phyloP scores from a whole-genome alignment of 1,140 invertebrate genomes.

The Wiebesia pumilae region DNA sequence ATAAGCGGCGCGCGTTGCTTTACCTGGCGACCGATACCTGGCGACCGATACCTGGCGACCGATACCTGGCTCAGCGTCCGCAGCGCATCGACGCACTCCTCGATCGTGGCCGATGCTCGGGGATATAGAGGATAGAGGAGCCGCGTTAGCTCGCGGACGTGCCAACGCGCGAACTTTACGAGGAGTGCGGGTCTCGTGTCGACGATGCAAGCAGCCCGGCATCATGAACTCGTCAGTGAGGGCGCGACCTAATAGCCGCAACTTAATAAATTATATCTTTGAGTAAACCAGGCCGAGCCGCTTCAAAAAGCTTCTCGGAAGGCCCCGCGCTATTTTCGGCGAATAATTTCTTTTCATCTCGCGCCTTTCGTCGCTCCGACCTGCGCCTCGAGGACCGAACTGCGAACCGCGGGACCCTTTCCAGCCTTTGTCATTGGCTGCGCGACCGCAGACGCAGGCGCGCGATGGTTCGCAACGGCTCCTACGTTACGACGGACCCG shows the following conservation, averaged over 20 bases:
- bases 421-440: slow-evolving; percentile 58
- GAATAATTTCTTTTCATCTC: slow-evolving; percentile 68
- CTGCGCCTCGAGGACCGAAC: background rate
- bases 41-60: too few species aligned
- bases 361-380: slow-evolving; percentile 40
- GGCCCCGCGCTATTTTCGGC: slow-evolving; percentile 65
- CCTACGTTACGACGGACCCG: slow-evolving; percentile 33
- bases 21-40: too few species aligned
- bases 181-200: background rate
- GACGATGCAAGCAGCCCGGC: slow-evolving; percentile 27
- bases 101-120: too few species aligned
- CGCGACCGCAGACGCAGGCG: slow-evolving; percentile 42
- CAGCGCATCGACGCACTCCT: too few species aligned
- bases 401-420: background rate
- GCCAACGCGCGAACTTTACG: background rate
- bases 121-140: too few species aligned
- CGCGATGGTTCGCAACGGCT: background rate
- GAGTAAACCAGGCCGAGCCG: slow-evolving; percentile 62
- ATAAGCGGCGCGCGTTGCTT: too few species aligned
- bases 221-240: slow-evolving; percentile 54
- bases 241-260: slow-evolving; percentile 64
- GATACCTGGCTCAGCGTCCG: too few species aligned
- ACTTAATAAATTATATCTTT: slow-evolving; percentile 71
- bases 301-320: slow-evolving; percentile 72
- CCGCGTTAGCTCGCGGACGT: too few species aligned